Conservation (phyloP, 2,888 invertebrate genomes). For the Sesia apiformis region DNA sequence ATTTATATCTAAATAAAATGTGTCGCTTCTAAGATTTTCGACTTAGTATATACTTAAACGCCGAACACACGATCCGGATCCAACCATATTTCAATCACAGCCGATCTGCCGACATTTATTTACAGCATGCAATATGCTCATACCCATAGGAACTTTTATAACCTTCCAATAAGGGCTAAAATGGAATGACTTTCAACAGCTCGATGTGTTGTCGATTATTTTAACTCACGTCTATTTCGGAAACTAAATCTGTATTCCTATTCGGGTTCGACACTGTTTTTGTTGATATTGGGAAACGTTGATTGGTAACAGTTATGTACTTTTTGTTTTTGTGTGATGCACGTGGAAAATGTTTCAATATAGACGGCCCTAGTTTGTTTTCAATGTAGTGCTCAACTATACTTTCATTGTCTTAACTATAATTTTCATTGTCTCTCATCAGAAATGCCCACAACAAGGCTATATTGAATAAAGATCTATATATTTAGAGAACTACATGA, state of each 20-base stretch:
- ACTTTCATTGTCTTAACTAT: too few relatives aligned
- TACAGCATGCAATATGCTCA: conserved; percentile 20
- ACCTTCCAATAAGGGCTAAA: too few relatives aligned
- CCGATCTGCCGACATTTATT: conserved; percentile 48
- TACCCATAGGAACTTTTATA: too few relatives aligned
- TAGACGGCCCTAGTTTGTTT: too few relatives aligned
- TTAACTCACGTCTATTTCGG: conserved; percentile 50
- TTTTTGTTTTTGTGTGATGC: not conserved
- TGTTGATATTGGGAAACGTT: conserved; percentile 47
- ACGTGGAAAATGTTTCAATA: too few relatives aligned
- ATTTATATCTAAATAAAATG: too few relatives aligned
- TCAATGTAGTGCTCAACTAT: too few relatives aligned
- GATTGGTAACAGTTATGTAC: conserved; percentile 18
- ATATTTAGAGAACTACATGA: too few relatives aligned
- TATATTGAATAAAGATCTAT: too few relatives aligned
- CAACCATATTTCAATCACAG: conserved; percentile 58
- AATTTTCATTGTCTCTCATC: too few relatives aligned
- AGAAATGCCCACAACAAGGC: too few relatives aligned
- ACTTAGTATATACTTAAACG: conserved; percentile 7
- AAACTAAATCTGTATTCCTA: conserved; percentile 44
- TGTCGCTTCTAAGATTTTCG: not conserved
- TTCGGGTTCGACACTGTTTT: conserved; percentile 37
- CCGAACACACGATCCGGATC: conserved; percentile 24
- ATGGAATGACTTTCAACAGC: too few relatives aligned
- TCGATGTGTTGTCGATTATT: conserved; percentile 17